Conservation (phyloP, 1,140 invertebrate species). For the Cotesia vestalis region DNA sequence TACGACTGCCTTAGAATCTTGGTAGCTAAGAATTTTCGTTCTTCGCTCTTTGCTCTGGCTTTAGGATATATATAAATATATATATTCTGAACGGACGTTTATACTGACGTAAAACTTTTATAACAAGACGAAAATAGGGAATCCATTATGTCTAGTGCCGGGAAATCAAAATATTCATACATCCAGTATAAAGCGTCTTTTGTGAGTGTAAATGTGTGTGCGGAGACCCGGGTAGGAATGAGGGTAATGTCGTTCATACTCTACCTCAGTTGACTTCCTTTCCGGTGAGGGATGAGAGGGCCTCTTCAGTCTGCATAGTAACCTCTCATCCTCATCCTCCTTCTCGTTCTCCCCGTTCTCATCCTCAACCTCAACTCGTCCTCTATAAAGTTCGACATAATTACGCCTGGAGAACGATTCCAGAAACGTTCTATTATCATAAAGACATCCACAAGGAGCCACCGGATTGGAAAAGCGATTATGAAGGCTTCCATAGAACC, state of each 20-base stretch:
- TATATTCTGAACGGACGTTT: constrained; percentile 30
- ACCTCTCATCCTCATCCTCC: constrained; percentile 22
- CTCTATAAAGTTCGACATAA: constrained; percentile 26
- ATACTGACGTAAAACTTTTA: constrained; percentile 34
- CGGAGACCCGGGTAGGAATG: too few relatives aligned
- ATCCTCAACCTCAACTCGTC: neutral
- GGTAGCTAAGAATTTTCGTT: constrained; percentile 29
- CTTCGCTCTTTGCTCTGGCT: neutral
- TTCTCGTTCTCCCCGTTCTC: constrained; percentile 17
- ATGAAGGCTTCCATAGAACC: neutral
- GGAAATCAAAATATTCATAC: constrained; percentile 32
- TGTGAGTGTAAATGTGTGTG: constrained; percentile 4
- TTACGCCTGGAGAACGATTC: constrained; percentile 36
- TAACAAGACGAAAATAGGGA: constrained; percentile 31
- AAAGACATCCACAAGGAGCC: neutral
- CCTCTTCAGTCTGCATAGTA: neutral
- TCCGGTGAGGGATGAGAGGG: neutral
- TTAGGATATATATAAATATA: constrained; percentile 13
- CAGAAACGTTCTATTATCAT: constrained; percentile 35
- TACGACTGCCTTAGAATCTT: neutral
- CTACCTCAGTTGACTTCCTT: constrained; percentile 4
- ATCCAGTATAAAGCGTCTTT: constrained; percentile 25
- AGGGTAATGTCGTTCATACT: too few relatives aligned
- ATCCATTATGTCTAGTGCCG: constrained; percentile 36
- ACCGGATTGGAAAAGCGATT: constrained; percentile 25